Evolutionary conservation across 1,140 invertebrate genomes (phyloP).

Genomic region (Zaprionus vittiger): DNA sequence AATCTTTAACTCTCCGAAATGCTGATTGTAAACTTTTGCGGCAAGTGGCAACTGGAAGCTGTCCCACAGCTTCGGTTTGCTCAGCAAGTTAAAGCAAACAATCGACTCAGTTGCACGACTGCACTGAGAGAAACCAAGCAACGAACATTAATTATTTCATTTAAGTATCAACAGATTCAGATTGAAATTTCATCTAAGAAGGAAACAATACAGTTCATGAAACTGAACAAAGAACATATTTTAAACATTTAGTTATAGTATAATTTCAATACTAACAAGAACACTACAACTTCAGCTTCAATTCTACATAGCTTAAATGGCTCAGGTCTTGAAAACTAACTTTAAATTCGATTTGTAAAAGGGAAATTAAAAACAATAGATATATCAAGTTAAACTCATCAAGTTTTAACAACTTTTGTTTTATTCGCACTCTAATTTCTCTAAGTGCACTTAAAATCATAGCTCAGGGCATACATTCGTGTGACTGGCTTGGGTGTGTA

Average conservation of each 20-base stretch:
- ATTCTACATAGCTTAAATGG: background rate
- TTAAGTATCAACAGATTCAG: too few species aligned
- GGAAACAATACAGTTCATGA: too few species aligned
- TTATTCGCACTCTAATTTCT: background rate
- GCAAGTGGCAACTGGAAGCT: background rate
- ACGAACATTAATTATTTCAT: background rate
- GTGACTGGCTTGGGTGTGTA: background rate
- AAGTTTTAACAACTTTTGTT: background rate
- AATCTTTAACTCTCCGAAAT: conserved; percentile 37
- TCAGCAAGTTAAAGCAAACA: conserved; percentile 3
- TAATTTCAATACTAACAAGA: too few species aligned
- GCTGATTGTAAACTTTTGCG: conserved; percentile 16
- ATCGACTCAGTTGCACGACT: background rate
- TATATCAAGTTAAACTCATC: background rate
- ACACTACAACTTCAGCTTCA: background rate
- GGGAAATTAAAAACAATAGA: too few species aligned
- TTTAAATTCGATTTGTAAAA: too few species aligned
- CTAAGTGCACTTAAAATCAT: conserved; percentile 2
- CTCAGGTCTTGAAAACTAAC: background rate
- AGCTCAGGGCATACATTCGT: background rate
- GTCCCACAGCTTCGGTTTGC: conserved; percentile 1
- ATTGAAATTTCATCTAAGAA: too few species aligned
- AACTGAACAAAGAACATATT: too few species aligned
- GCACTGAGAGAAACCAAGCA: background rate
- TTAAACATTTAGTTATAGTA: too few species aligned